These are phyloP conservation scores for Notospermus geniculatus DNA, from an alignment of 1,140 invertebrate species.

Conservation along the genomic window DNA sequence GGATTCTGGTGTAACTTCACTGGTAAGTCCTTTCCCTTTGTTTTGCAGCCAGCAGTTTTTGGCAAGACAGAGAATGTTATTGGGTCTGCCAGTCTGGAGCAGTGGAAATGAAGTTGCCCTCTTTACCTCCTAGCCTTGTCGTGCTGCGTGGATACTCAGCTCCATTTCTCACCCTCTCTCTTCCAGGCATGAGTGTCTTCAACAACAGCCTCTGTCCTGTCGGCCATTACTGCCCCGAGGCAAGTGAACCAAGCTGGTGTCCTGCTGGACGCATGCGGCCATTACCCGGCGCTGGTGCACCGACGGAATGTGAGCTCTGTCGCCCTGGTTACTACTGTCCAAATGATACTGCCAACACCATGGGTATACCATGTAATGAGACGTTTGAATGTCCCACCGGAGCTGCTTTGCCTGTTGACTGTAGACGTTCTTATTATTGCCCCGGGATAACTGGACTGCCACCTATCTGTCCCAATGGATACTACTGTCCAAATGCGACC, in stretches of 20 bases:
- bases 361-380: slow-evolving; percentile 47
- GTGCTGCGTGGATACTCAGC: no score
- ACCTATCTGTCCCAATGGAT: slow-evolving; percentile 43
- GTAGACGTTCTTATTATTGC: slow-evolving; percentile 42
- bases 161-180: no score
- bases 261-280: slow-evolving; percentile 46
- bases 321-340: slow-evolving; percentile 49
- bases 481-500: slow-evolving; percentile 45
- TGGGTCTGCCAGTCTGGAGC: not conserved
- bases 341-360: slow-evolving; percentile 47
- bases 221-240: slow-evolving; percentile 42
- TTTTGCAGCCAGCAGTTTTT: no score
- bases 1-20: slow-evolving; percentile 50
- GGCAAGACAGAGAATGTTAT: not conserved
- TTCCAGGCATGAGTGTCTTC: slow-evolving; percentile 42
- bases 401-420: slow-evolving; percentile 36
- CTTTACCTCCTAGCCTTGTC: not conserved
- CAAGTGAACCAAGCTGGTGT: slow-evolving; percentile 43
- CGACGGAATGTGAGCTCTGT: slow-evolving; percentile 41
- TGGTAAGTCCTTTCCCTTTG: slow-evolving; percentile 25
- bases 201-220: slow-evolving; percentile 37
- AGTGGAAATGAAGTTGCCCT: not conserved
- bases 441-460: slow-evolving; percentile 36
- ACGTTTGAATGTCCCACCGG: slow-evolving; percentile 42
- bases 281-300: slow-evolving; percentile 31